Evolutionary conservation across 2,113 vertebrate species (phyloP).

Genomic region (Tragelaphus strepsiceros): DNA sequence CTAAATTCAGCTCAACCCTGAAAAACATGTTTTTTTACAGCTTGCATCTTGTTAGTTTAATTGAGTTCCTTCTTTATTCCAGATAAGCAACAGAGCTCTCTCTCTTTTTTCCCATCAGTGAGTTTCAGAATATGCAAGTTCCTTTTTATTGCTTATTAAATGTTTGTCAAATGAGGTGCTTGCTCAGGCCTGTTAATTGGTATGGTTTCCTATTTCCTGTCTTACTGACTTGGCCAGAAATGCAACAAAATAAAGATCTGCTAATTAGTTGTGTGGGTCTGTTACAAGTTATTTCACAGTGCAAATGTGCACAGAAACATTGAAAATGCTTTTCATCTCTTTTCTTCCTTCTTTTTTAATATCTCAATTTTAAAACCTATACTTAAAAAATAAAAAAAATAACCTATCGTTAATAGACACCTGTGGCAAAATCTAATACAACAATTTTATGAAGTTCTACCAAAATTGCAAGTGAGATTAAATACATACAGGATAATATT

Average conservation of each 20-base stretch:
- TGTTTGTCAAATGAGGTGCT: slow-evolving; percentile 29
- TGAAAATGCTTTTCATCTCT: slow-evolving; percentile 13
- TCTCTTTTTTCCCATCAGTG: neutral
- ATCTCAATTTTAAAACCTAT: neutral
- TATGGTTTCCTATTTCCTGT: neutral
- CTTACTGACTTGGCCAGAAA: neutral
- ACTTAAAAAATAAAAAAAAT: neutral
- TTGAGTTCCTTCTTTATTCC: slow-evolving; percentile 43
- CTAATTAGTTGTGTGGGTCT: slow-evolving; percentile 10
- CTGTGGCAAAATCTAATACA: neutral
- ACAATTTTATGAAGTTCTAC: neutral
- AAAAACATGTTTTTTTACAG: neutral
- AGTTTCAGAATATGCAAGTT: slow-evolving; percentile 49
- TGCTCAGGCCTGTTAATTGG: neutral
- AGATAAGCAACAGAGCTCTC: slow-evolving; percentile 31
- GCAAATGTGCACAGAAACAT: neutral
- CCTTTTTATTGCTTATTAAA: slow-evolving; percentile 23
- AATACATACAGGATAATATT: neutral
- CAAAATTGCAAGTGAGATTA: neutral
- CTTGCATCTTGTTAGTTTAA: slow-evolving; percentile 37
- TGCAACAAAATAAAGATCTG: slow-evolving; percentile 43
- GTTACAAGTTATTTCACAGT: neutral
- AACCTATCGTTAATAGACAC: neutral
- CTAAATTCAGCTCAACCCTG: neutral
- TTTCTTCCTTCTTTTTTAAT: neutral